These are phyloP conservation scores for Plagodis pulveraria DNA, from an alignment of 2,888 invertebrate species.

Conservation along the genomic window DNA sequence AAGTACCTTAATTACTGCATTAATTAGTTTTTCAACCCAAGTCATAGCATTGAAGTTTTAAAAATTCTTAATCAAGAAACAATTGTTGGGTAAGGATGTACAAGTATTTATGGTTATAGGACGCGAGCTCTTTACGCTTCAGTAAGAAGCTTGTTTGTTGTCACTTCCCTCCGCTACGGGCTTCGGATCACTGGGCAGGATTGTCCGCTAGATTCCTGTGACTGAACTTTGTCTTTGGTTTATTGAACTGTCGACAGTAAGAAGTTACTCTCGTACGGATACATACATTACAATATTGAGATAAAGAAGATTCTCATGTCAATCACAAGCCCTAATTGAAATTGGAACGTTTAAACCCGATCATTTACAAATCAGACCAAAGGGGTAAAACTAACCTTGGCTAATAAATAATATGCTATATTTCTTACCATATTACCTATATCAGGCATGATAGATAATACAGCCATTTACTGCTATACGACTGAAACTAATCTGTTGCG, in stretches of 20 bases:
- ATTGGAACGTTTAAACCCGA: conserved; percentile 26
- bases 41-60: neutral
- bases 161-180: conserved; percentile 50
- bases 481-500: conserved; percentile 47
- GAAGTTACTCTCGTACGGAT: conserved; percentile 27
- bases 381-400: too few species aligned
- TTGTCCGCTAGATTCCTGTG: conserved; percentile 54
- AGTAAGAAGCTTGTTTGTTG: conserved; percentile 55
- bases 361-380: conserved; percentile 27
- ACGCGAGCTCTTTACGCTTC: conserved; percentile 33
- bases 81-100: conserved; percentile 10
- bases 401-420: too few species aligned
- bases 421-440: conserved; percentile 11
- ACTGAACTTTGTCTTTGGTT: conserved; percentile 52
- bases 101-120: conserved; percentile 17
- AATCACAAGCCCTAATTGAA: conserved; percentile 17
- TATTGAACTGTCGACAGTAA: conserved; percentile 39
- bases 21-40: neutral
- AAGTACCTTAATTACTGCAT: conserved; percentile 2
- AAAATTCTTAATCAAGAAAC: conserved; percentile 11
- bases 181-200: conserved; percentile 58
- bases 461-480: conserved; percentile 1
- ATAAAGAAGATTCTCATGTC: conserved; percentile 23
- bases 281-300: neutral
- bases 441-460: neutral